Evolutionary conservation across 2,888 invertebrate genomes (phyloP), one percentile per base, ranked within the genome.

Genomic region (Apodemia hepburni): DNA sequence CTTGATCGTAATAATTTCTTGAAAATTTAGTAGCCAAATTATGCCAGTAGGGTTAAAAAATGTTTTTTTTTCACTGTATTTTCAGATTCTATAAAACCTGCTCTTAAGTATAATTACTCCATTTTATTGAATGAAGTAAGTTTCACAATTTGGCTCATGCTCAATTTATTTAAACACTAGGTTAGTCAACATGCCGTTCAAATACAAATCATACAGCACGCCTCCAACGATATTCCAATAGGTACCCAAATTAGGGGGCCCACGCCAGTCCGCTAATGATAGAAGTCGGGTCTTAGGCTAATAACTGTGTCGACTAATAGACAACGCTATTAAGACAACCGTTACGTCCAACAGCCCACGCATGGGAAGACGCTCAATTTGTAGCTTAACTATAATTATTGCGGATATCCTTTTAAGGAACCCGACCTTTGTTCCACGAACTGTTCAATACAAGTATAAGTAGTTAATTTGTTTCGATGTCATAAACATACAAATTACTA

Each of bases 361-460:
- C 70, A 69, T 68, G 67, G 70, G 70, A 60, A 66, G 67, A 64
- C 69, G 64, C 68, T 71, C 68, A 69, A 69, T 70, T 70, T 70
- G 65, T 65, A 65, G 54, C 64, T 54, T 35, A 62, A 59, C 63
- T 60, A 62, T 66, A 70, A 67, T 68, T 65, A 66, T 64, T 62
- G 45, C 45, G 62, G 60, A 59, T 64, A 68, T 64, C 64, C 65
- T 66, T 65, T 66, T 60, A 64, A 51, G 61, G 59, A 22, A 58
- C 58, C 58, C 49, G 29, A 59, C 59, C 54, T 62, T 62, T 66
- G 61, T 64, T 60, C 45, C 57, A 59, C 47, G 35, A 57, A 49
- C 58, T 38, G 22, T 62, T 42, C 4, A 42, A 12, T 15, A 42
- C 42, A 12, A 12, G 15, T 15, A 42, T 3, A n/a, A n/a, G n/a